Percentiles rank a stretch among this genome's conserved stretches.
phyloP scores from a whole-genome alignment of 2,888 invertebrate species.

The Girardia tigrina region DNA sequence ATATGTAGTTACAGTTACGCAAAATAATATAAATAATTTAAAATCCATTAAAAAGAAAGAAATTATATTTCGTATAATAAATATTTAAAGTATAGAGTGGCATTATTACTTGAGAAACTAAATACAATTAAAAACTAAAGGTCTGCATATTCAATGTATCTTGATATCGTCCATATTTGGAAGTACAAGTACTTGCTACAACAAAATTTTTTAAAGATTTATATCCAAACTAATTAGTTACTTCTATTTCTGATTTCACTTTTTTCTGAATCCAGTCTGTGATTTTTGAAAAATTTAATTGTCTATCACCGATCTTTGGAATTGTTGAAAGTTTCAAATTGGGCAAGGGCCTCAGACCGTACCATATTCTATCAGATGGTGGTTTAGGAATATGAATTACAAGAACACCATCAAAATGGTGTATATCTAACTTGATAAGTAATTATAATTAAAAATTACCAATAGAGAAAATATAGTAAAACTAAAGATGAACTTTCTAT shows the following conservation, averaged over 20 bases:
- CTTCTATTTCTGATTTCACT: slow-evolving; percentile 60
- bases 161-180: background rate
- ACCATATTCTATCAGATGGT: slow-evolving; percentile 77
- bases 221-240: background rate
- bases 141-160: no score
- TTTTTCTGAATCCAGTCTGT: slow-evolving; percentile 78
- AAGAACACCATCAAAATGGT: slow-evolving; percentile 62
- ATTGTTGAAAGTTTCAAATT: slow-evolving; percentile 64
- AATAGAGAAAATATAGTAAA: no score
- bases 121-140: no score
- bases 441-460: no score
- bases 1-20: no score
- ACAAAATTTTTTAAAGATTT: background rate
- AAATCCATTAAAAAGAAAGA: no score
- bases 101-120: no score
- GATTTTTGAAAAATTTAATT: slow-evolving; percentile 65
- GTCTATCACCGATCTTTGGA: slow-evolving; percentile 72
- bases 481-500: no score
- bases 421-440: slow-evolving; percentile 6
- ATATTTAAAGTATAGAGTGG: no score
- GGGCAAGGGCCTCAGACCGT: slow-evolving; percentile 71
- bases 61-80: no score
- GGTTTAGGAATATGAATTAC: slow-evolving; percentile 73
- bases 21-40: no score
- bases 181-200: background rate